phyloP scores from a whole-genome alignment of 2,888 invertebrate species.

The Drosophila kanekoi region DNA sequence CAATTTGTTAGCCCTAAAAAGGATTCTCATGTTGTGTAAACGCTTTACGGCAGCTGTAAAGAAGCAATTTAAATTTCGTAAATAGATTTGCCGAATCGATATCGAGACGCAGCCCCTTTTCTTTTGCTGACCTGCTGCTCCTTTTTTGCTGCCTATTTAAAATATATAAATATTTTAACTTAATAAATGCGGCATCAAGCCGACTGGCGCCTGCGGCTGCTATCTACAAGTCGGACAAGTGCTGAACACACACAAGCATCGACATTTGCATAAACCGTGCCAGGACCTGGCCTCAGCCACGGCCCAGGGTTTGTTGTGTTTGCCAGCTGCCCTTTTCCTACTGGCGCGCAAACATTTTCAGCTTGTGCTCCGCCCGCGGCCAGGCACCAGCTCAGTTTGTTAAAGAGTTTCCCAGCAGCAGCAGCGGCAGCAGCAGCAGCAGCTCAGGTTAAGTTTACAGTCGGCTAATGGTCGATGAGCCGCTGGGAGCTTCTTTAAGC shows the following conservation, averaged over 20 bases:
- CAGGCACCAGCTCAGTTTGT: slow-evolving; percentile 8
- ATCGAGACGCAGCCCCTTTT: slow-evolving; percentile 24
- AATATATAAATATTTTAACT: slow-evolving; percentile 76
- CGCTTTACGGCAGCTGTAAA: slow-evolving; percentile 37
- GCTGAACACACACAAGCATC: slow-evolving; percentile 45
- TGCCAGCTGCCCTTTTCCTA: slow-evolving; percentile 47
- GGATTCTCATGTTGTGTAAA: slow-evolving; percentile 36
- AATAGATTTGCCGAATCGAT: slow-evolving; percentile 60
- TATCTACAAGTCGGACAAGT: slow-evolving; percentile 46
- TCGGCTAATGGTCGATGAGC: slow-evolving; percentile 64
- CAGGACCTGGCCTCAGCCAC: slow-evolving; percentile 7
- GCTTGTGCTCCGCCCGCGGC: slow-evolving; percentile 32
- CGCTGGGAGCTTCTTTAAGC: slow-evolving; percentile 49
- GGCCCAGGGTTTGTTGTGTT: slow-evolving; percentile 37
- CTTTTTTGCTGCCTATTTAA: slow-evolving; percentile 48
- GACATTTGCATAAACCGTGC: slow-evolving; percentile 70
- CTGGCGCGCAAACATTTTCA: slow-evolving; percentile 42
- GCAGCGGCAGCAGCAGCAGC: neutral
- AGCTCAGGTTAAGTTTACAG: slow-evolving; percentile 56
- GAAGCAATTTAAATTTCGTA: slow-evolving; percentile 69
- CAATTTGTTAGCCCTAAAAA: slow-evolving; percentile 29
- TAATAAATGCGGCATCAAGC: slow-evolving; percentile 69
- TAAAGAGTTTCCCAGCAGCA: slow-evolving; percentile 26
- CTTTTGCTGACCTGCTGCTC: slow-evolving; percentile 15
- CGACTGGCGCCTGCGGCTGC: slow-evolving; percentile 42